Conservation (phyloP, 2,888 invertebrate genomes). For the Drosophila aldrichi region DNA sequence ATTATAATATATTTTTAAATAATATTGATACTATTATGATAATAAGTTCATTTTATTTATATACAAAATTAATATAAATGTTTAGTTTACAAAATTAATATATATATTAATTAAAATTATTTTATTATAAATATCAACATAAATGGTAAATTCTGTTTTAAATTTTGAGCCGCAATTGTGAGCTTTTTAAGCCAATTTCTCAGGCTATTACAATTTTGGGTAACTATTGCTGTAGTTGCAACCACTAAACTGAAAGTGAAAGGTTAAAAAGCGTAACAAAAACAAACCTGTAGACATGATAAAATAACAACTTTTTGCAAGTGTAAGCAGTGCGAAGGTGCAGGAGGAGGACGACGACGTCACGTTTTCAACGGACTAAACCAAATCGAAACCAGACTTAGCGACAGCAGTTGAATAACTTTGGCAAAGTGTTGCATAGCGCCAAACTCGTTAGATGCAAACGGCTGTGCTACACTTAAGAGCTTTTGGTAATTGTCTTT, state of each 20-base stretch:
- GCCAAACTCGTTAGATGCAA: conserved; percentile 3
- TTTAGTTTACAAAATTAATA: background rate
- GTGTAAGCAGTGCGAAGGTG: conserved; percentile 23
- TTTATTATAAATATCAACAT: background rate
- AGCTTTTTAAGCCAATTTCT: background rate
- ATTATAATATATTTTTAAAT: background rate
- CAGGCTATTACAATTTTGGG: background rate
- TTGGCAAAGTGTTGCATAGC: conserved; percentile 3
- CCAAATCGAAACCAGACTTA: conserved; percentile 4
- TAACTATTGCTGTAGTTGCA: conserved; percentile 10
- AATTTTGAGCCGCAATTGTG: background rate
- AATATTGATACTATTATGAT: background rate
- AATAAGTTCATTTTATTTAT: background rate
- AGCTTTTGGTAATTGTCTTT: conserved; percentile 11
- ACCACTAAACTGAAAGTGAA: conserved; percentile 66
- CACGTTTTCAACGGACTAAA: conserved; percentile 22
- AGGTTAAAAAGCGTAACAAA: conserved; percentile 61
- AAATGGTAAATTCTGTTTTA: no score
- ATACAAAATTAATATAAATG: background rate
- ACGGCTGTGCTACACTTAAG: conserved; percentile 7
- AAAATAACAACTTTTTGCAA: conserved; percentile 52
- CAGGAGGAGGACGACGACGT: conserved; percentile 9
- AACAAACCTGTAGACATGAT: conserved; percentile 28
- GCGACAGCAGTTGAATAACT: conserved; percentile 4
- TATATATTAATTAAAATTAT: background rate